phyloP scores from a whole-genome alignment of 37 sponge, comb jelly and placozoan species.

The Hexactinellida sp. region DNA sequence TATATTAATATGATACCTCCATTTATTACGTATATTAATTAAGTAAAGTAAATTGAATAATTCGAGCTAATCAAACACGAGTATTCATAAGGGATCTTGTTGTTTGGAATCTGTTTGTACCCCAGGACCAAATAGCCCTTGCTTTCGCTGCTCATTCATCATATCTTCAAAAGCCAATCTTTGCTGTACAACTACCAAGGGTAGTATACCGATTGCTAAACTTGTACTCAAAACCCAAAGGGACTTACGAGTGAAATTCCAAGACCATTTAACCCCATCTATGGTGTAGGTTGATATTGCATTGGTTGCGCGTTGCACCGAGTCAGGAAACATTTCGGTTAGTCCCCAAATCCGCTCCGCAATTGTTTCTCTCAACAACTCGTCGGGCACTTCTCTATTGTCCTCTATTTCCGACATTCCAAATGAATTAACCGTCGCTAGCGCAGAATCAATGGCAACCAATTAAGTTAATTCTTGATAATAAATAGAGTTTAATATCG shows the following conservation, averaged over 20 bases:
- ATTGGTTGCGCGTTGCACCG: not conserved
- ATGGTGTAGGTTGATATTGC: not conserved
- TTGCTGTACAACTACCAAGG: not conserved
- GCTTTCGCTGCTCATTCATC: not conserved
- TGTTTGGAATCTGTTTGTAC: not conserved
- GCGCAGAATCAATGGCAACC: too few relatives aligned
- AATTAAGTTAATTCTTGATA: too few relatives aligned
- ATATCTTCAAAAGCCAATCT: slow-evolving; percentile 3
- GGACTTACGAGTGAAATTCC: not conserved
- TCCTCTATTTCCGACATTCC: not conserved
- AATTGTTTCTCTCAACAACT: not conserved
- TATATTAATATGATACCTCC: too few relatives aligned
- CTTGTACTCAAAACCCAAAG: slow-evolving; percentile 10
- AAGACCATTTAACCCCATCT: not conserved
- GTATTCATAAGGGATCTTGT: too few relatives aligned
- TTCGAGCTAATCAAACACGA: too few relatives aligned
- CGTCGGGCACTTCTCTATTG: not conserved
- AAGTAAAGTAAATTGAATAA: too few relatives aligned
- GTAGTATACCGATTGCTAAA: not conserved
- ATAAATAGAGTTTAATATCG: too few relatives aligned
- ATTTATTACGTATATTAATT: too few relatives aligned
- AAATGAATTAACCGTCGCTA: too few relatives aligned
- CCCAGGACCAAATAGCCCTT: not conserved
- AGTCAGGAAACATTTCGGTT: not conserved
- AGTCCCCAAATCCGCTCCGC: not conserved